Conservation (phyloP, 2,888 invertebrate species). For the Trichogramma dendrolimi region DNA sequence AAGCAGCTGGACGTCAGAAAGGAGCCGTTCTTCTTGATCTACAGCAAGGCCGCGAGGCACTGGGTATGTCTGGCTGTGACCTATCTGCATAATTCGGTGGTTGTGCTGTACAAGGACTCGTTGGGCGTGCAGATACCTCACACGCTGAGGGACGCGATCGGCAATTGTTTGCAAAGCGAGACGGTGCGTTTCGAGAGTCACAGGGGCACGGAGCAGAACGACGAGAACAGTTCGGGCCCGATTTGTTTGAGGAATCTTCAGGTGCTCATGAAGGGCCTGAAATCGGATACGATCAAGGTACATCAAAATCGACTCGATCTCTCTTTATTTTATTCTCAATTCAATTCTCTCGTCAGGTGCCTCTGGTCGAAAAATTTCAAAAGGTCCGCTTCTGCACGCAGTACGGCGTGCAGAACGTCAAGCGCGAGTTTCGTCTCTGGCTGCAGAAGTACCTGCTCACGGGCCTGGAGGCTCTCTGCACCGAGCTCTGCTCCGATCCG, state of each 20-base stretch:
- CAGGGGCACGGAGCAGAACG: constrained; percentile 25
- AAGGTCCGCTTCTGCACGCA: constrained; percentile 27
- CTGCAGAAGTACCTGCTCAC: constrained; percentile 24
- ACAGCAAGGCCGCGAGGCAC: constrained; percentile 13
- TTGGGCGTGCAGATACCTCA: constrained; percentile 18
- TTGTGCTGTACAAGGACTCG: constrained; percentile 26
- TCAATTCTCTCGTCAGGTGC: constrained; percentile 11
- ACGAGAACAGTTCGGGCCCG: constrained; percentile 25
- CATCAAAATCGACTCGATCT: no score
- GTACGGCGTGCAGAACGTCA: constrained; percentile 26
- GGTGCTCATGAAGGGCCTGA: constrained; percentile 24
- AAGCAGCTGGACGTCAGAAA: neutral
- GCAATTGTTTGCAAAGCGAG: constrained; percentile 10
- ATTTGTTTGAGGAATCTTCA: constrained; percentile 26
- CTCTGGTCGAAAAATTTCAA: constrained; percentile 26
- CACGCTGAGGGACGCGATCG: constrained; percentile 14
- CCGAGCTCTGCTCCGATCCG: constrained; percentile 13
- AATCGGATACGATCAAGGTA: constrained; percentile 24
- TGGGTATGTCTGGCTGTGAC: constrained; percentile 25
- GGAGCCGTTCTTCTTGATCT: constrained; percentile 17
- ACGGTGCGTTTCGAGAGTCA: constrained; percentile 23
- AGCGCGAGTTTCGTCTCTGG: constrained; percentile 25
- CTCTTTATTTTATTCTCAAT: neutral
- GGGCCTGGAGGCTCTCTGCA: constrained; percentile 19
- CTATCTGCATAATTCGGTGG: constrained; percentile 7